Percentiles rank a stretch among this genome's conserved stretches.
Evolutionary conservation across 2,797 vertebrate species (phyloP).

Genomic region (Nannoperca obscura): DNA sequence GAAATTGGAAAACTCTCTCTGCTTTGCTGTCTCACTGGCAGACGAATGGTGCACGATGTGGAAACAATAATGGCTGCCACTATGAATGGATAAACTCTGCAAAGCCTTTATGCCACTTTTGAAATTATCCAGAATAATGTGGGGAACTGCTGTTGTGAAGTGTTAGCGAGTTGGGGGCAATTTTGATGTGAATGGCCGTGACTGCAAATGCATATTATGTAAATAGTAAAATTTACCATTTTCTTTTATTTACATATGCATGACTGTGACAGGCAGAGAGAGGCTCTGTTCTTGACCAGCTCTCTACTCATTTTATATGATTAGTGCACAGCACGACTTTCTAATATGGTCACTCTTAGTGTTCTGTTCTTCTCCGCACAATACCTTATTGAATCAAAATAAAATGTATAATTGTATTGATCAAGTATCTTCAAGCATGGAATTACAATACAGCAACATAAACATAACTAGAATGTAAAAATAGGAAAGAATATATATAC

Average conservation of each 20-base stretch:
- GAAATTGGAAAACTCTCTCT: constrained; percentile 39
- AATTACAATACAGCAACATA: neutral
- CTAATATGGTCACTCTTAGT: constrained; percentile 1
- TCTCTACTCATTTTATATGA: neutral
- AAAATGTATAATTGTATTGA: neutral
- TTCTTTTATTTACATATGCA: constrained; percentile 32
- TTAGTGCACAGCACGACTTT: constrained; percentile 10
- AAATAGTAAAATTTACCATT: constrained; percentile 36
- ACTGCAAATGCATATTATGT: constrained; percentile 48
- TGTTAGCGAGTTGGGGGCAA: constrained; percentile 21
- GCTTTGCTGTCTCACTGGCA: constrained; percentile 14
- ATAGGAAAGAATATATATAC: no score
- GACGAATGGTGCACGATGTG: constrained; percentile 2
- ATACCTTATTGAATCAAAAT: neutral
- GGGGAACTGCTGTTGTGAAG: constrained; percentile 20
- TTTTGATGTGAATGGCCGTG: constrained; percentile 42
- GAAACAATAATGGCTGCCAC: constrained; percentile 42
- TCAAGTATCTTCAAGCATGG: neutral
- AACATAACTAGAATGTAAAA: neutral
- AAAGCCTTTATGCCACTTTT: constrained; percentile 23
- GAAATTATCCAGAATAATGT: constrained; percentile 37
- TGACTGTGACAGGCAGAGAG: neutral
- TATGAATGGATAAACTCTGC: constrained; percentile 27
- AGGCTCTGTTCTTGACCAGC: neutral
- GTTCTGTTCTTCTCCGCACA: neutral